Conservation (phyloP, 1,140 invertebrate genomes). For the Drosophila ananassae region DNA sequence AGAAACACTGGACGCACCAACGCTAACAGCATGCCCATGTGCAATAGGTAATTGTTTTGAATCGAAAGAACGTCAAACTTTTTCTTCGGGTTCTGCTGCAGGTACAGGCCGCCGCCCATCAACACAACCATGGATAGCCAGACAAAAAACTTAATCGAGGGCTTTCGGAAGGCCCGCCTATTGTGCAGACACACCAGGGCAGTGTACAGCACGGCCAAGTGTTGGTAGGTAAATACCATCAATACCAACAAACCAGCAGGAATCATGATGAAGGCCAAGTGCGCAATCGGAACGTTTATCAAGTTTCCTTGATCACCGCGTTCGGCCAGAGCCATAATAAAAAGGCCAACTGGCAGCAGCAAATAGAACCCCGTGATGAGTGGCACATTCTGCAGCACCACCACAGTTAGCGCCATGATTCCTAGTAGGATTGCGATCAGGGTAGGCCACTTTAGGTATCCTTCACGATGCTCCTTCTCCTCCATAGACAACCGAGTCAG, state of each 20-base stretch:
- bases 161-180: slow-evolving; percentile 20
- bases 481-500: neutral
- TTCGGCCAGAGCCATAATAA: slow-evolving; percentile 47
- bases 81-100: slow-evolving; percentile 77
- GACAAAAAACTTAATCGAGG: slow-evolving; percentile 36
- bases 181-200: slow-evolving; percentile 34
- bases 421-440: slow-evolving; percentile 19
- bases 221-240: slow-evolving; percentile 9
- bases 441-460: neutral
- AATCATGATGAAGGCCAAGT: slow-evolving; percentile 43
- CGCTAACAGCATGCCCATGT: slow-evolving; percentile 49
- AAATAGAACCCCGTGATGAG: slow-evolving; percentile 51
- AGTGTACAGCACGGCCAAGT: slow-evolving; percentile 38
- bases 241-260: slow-evolving; percentile 65
- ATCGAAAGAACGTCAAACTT: neutral
- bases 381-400: slow-evolving; percentile 55
- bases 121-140: slow-evolving; percentile 38
- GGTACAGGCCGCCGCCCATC: slow-evolving; percentile 87
- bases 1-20: slow-evolving; percentile 51
- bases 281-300: slow-evolving; percentile 2
- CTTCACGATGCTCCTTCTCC: neutral
- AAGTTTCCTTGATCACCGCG: neutral
- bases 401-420: neutral
- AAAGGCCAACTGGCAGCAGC: slow-evolving; percentile 57
- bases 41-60: slow-evolving; percentile 84